Base-by-base conservation (phyloP, 2,113 vertebrate species). In the Budorcas taxicolor region DNA sequence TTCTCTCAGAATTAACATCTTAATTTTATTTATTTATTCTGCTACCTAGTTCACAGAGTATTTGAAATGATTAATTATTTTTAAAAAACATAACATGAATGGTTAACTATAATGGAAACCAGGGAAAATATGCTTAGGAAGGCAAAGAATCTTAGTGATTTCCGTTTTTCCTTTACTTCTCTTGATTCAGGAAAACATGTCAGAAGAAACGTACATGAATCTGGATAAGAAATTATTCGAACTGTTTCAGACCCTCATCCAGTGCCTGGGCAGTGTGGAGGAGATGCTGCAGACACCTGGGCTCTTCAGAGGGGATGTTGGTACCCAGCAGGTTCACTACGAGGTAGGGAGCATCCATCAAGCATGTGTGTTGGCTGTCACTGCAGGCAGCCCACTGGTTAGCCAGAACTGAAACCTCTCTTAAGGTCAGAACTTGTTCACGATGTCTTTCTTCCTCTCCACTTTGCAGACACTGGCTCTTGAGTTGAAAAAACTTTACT, bases 191-290 rank as follows among this genome's bases (percentile, higher is more conserved):
- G 98, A 98, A 60, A 97, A 96, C 7, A 31, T 97, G 76, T 95
- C 83, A 14, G 98, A 98, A 81, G 98, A 98, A 81, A 85, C 97
- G 7, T 95, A 80, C 7, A 98, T 97, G 80, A 96, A 47, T 17
- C 97, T 99, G 98, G 99, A 99, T 80, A 99, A 99, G 97, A 99
- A 99, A 87, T 97, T 99, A 91, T 99, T 99, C 98, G 98, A 99
- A 21, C 97, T 99, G 31, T 98, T 99, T 88, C 97, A 98, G 91
- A 97, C 99, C 3, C 98, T 99, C 60, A 98, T 98, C 58, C 98
- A 98, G 83, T 99, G 98, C 55, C 98, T 99, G 62, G 98, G 98
- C 58, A 98, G 99, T 0, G 97, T 99, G 91, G 98, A 98, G 87
- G 97, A 98, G 97, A 98, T 99, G 98, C 98, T 99, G 21, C 98